Percentiles rank a stretch among this genome's conserved stretches.
phyloP scores from a whole-genome alignment of 1,140 invertebrate species.

The Diabrotica undecimpunctata region DNA sequence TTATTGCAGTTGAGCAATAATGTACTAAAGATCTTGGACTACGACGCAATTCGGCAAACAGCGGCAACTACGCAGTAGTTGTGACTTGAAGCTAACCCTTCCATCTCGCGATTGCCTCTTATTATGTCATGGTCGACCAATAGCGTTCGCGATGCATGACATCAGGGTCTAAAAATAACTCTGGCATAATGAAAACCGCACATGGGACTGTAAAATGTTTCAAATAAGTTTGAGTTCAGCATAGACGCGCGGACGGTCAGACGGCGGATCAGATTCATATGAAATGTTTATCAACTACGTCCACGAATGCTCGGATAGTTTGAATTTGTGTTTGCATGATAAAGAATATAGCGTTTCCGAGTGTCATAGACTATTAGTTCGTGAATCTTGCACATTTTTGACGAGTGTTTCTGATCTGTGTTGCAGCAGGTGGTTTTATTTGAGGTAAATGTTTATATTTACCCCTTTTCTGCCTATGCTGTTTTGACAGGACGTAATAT shows the following conservation, averaged over 20 bases:
- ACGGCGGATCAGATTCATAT: constrained; percentile 28
- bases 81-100: constrained; percentile 18
- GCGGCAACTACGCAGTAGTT: constrained; percentile 16
- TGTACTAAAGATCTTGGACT: too few species aligned
- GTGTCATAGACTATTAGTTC: constrained; percentile 30
- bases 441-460: constrained; percentile 42
- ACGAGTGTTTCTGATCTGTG: constrained; percentile 32
- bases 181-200: constrained; percentile 38
- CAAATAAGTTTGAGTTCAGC: constrained; percentile 42
- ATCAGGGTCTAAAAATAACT: constrained; percentile 41
- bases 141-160: constrained; percentile 23
- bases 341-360: constrained; percentile 25
- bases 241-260: constrained; percentile 32
- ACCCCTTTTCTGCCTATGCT: constrained; percentile 29
- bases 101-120: constrained; percentile 27
- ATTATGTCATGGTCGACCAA: constrained; percentile 32
- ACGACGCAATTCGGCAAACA: too few species aligned
- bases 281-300: constrained; percentile 38
- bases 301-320: constrained; percentile 19
- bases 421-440: constrained; percentile 39
- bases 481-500: background rate
- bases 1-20: too few species aligned
- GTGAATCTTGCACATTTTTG: constrained; percentile 29
- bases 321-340: constrained; percentile 29
- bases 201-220: constrained; percentile 38